phyloP scores from a whole-genome alignment of 2,888 invertebrate genomes.

The Osmoderma eremita region DNA sequence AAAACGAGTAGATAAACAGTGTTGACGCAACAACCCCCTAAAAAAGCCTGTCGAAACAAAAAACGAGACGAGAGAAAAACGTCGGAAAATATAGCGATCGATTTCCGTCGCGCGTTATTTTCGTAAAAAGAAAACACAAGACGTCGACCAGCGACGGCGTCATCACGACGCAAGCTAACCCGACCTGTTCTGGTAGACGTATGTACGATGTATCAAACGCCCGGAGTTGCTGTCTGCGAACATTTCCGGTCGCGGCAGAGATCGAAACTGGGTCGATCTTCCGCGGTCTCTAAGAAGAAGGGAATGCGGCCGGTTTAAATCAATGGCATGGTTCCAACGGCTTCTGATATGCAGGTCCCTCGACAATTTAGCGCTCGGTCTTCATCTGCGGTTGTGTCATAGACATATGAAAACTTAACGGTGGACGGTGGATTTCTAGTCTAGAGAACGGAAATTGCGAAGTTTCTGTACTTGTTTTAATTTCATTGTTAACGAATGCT shows the following conservation, averaged over 20 bases:
- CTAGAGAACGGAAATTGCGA: not conserved
- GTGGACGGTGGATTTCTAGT: not conserved
- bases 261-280: conserved; percentile 18
- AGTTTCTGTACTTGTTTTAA: conserved; percentile 2
- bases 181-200: not conserved
- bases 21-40: not conserved
- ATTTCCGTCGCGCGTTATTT: conserved; percentile 4
- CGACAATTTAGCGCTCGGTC: not conserved
- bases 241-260: not conserved
- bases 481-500: conserved; percentile 9
- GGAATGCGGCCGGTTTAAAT: conserved; percentile 3
- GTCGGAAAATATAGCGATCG: not conserved
- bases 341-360: conserved; percentile 9
- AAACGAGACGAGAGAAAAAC: not conserved
- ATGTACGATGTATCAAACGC: not conserved
- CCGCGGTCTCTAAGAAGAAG: not conserved
- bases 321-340: conserved; percentile 10
- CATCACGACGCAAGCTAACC: conserved; percentile 6
- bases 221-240: conserved; percentile 17
- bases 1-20: not conserved
- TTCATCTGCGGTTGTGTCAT: not conserved
- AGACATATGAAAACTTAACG: not conserved
- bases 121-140: not conserved
- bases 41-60: not conserved
- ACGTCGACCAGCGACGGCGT: not conserved